Base-by-base conservation (phyloP, 2,113 vertebrate genomes). In the Aegithalos caudatus region DNA sequence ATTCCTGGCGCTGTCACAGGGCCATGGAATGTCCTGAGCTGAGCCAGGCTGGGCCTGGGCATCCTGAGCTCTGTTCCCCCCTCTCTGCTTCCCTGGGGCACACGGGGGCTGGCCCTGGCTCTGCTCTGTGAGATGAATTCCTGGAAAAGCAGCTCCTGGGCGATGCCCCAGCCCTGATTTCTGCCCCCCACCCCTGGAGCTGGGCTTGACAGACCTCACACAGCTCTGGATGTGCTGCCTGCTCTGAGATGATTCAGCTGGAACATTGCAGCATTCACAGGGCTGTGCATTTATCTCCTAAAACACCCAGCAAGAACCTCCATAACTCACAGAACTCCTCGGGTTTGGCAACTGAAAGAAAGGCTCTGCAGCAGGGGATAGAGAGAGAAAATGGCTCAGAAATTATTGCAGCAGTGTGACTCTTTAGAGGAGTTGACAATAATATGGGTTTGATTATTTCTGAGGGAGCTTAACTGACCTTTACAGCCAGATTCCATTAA, bases 381-480 rank as follows among this genome's bases (percentile, higher is more conserved):
- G 48, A 47, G 80, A 20, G 47, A 23, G 90, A 58, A 60, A 35
- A 79, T 77, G 45, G 27, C 28, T 71, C 61, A 18, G 71, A 70
- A 93, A 83, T 83, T 22, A 73, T 23, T 56, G 40, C 60, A 56
- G 93, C 62, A 86, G 90, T 64, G n/a, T 62, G n/a, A 54, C 53
- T 89, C 67, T 57, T 65, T 62, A 88, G 77, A 87, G 67, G n/a
- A 90, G 56, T 42, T 92, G 90, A 88, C 92, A 95, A 86, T 88
- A 71, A 83, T 81, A 51, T 22, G 71, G 60, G 7, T 82, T 91
- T 90, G 95, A 90, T 92, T 80, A 90, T 96, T 95, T 95, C 79
- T 67, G 69, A 93, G 74, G 77, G 88, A 64, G 79, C 62, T 90
- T 95, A 85, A 90, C 85, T 76, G 73, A 70, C 74, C 86, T 91